Percentiles rank a stretch among this genome's conserved stretches.
Conservation (phyloP, 2,797 vertebrate species). For the Eurystomus glaucurus region DNA sequence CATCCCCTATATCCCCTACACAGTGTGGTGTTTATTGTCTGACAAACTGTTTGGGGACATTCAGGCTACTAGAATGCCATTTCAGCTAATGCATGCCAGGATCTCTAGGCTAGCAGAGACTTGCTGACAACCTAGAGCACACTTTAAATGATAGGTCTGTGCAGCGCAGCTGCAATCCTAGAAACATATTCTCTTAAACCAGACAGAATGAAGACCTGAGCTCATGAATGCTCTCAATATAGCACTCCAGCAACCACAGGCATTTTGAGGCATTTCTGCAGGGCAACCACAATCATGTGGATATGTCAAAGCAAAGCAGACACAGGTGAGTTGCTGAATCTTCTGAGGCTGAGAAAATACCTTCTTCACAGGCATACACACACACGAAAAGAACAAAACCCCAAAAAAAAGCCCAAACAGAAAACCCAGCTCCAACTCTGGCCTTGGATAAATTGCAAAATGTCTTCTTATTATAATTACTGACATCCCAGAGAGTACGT, state of each 20-base stretch:
- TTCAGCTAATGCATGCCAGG: not conserved
- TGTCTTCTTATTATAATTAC: conserved; percentile 52
- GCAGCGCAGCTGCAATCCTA: not conserved
- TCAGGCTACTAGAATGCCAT: not conserved
- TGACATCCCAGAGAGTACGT: conserved; percentile 39
- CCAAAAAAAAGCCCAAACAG: not conserved
- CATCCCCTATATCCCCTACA: not conserved
- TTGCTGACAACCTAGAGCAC: not conserved
- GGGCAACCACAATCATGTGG: not conserved
- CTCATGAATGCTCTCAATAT: not conserved
- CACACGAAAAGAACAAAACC: not conserved
- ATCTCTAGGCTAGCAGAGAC: not conserved
- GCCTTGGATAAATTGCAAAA: conserved; percentile 51
- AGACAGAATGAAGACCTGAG: not conserved
- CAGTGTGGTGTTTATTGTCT: not conserved
- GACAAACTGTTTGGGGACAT: not conserved
- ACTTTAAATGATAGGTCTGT: not conserved
- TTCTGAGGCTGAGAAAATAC: not conserved
- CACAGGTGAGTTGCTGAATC: not conserved
- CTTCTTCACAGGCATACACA: not conserved
- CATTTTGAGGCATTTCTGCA: not conserved
- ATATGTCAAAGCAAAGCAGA: not conserved
- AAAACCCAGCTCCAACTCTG: not conserved
- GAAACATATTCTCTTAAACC: not conserved
- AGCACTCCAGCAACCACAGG: not conserved